Base-by-base conservation (phyloP, 1,140 invertebrate genomes). In the Luehdorfia chinensis region DNA sequence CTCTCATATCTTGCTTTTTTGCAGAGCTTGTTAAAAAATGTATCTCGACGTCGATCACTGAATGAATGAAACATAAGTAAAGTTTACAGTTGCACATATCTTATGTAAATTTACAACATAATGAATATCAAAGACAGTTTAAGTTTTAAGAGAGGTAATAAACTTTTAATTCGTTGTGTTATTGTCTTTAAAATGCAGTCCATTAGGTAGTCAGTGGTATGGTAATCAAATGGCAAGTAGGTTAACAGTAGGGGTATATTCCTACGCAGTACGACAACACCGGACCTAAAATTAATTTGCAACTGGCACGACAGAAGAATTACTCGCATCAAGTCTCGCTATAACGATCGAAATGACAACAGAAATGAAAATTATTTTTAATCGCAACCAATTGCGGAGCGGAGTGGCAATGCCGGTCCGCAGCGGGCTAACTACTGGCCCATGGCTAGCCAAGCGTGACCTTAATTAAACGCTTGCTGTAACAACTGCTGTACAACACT, bases 321-420 rank as follows among this genome's bases (percentile, higher is more conserved):
- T 79, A 81, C 50, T 50, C 74, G 77, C 80, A 73, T 63, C 74
- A 58, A 46, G 46, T 66, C 47, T 39, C 51, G 15, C 28, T 34
- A 39, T 84, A 84, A 81, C 65, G 47, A 65, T 55, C 50, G 65
- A 68, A 83, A 75, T 83, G 81, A 85, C 81, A 85, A 74, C 66
- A 70, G 69, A 73, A 75, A 79, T 73, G 75, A 64, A 81, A 85
- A 83, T 83, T 83, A 77, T 76, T 85, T 85, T 83, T 85, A 85
- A 85, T 85, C 75, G 67, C 53, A 32, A 58, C 61, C 74, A 85
- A 79, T 83, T 85, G 76, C 65, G 68, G 65, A 71, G 56, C 54
- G 13, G 15, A 12, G 55, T 32, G 59, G 48, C 61, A 60, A 62
- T 59, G 60, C 47, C 37, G 50, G 49, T 55, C 57, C 28, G 58